These are phyloP conservation scores for Hoplostethus atlanticus DNA, from an alignment of 2,797 vertebrate species.

Conservation along the genomic window DNA sequence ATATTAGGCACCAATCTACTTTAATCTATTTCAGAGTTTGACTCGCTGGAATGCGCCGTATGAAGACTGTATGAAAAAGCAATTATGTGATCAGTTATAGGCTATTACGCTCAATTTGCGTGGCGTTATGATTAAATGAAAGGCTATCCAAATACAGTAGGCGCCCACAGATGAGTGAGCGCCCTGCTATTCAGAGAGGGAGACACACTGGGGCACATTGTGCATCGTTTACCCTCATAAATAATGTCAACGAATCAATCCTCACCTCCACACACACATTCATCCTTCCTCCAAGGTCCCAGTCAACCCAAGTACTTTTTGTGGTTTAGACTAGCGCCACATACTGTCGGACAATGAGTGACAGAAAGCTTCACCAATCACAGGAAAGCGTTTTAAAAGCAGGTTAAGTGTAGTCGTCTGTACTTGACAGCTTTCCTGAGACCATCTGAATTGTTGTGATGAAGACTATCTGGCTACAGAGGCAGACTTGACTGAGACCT, in stretches of 20 bases:
- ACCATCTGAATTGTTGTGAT: background rate
- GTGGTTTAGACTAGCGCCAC: background rate
- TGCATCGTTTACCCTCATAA: constrained; percentile 29
- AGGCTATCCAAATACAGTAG: constrained; percentile 67
- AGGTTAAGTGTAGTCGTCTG: background rate
- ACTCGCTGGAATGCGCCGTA: constrained; percentile 68
- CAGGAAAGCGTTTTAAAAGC: background rate
- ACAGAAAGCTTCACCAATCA: background rate
- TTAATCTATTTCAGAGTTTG: constrained; percentile 75
- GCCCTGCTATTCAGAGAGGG: constrained; percentile 29
- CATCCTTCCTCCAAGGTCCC: constrained; percentile 1
- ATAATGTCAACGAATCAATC: constrained; percentile 42
- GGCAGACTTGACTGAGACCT: background rate
- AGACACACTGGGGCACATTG: constrained; percentile 47
- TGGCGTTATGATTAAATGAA: constrained; percentile 70
- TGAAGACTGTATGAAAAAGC: constrained; percentile 60
- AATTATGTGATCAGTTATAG: constrained; percentile 81
- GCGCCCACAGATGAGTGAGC: constrained; percentile 55
- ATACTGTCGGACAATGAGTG: background rate
- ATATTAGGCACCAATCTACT: constrained; percentile 50
- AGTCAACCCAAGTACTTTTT: background rate
- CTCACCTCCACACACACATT: constrained; percentile 40
- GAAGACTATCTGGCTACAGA: background rate
- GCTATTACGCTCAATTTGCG: constrained; percentile 74
- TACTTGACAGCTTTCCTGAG: background rate